Evolutionary conservation across 2,888 invertebrate genomes (phyloP), one percentile per base, ranked within the genome.

Genomic region (Drosophila subsilvestris): DNA sequence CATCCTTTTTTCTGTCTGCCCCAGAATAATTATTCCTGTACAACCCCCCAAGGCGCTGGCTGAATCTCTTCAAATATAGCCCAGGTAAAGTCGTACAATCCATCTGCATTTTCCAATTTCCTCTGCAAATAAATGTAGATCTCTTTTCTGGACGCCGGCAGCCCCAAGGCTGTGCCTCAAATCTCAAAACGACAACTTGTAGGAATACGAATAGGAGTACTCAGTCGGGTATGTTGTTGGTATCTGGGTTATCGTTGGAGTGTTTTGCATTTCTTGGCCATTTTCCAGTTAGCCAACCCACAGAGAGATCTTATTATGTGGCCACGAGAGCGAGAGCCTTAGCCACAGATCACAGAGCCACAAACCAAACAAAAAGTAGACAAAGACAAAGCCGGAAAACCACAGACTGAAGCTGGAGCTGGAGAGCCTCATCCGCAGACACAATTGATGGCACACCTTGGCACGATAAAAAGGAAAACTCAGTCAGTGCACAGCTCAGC

Each of bases 391-490:
- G 57, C 61, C 57, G 73, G 56, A 74, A 65, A 65, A 57, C 48
- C 69, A 69, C 54, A 59, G 59, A 62, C 37, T 32, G n/a, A 55
- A 63, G 62, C 54, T 55, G 57, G 66, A 68, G 54, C 49, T 37
- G 37, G 61, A 65, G 63, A 37, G 37, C 37, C 37, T 37, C 37
- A 37, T 37, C 37, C 37, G 61, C 71, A 72, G 73, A 74, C 70
- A 86, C 89, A 86, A 87, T 89, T 85, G 86, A 89, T 86, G 86
- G 83, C 86, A 89, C 86, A 85, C 86, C 86, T 86, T 80, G 88
- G 88, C 87, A 86, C 86, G 88, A 87, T 89, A 87, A 88, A 86
- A 87, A 87, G 83, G 89, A 85, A 89, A 89, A 80, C 80, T 85
- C 76, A 81, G 82, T 75, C 79, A 80, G 88, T 84, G 84, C 88